Evolutionary conservation across 2,888 invertebrate genomes (phyloP).

Genomic region (Megalurothrips usitatus): DNA sequence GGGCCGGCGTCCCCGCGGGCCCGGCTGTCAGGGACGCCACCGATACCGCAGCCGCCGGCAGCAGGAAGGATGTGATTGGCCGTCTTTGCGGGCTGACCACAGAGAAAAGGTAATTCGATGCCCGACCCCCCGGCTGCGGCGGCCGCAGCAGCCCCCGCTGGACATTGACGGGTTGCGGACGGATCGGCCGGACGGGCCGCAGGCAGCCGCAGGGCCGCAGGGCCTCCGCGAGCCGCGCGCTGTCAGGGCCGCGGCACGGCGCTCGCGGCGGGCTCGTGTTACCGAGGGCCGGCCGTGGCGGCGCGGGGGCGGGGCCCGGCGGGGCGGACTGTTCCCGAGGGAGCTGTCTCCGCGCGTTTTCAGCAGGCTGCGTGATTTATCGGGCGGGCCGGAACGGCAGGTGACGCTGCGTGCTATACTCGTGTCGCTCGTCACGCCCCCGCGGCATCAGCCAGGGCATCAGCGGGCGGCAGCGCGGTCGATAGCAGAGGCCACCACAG

Average conservation of each 20-base stretch:
- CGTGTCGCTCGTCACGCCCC: too few species aligned
- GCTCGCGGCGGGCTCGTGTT: neutral
- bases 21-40: neutral
- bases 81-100: neutral
- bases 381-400: neutral
- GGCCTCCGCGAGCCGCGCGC: neutral
- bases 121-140: neutral
- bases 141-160: neutral
- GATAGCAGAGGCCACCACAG: too few species aligned
- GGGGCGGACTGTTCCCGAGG: neutral
- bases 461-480: too few species aligned
- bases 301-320: neutral
- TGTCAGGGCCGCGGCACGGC: neutral
- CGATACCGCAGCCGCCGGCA: neutral
- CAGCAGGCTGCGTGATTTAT: neutral
- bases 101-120: neutral
- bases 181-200: neutral
- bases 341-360: constrained; percentile 6
- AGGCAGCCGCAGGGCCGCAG: neutral
- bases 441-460: too few species aligned
- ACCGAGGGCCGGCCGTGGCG: neutral
- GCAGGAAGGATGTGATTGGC: constrained; percentile 1
- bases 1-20: neutral
- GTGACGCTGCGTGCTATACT: too few species aligned
- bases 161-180: neutral